Base-by-base conservation (phyloP, 2,797 vertebrate genomes). In the Amblyopsis hoosieri region DNA sequence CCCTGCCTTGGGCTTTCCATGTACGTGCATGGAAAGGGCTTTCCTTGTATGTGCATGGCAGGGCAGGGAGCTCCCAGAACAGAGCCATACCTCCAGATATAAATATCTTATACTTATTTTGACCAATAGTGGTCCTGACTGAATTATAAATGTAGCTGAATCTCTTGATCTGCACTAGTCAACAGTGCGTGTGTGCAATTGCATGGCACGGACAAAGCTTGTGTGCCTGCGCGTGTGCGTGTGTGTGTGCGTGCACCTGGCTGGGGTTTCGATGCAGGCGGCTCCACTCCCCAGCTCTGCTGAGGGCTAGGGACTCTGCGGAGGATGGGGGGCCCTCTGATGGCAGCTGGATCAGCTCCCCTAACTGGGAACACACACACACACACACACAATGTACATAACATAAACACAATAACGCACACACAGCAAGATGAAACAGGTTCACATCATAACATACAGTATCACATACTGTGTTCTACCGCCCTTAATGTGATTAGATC, bases 311-410 rank as follows among this genome's bases (percentile, higher is more conserved):
- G 67, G 94, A 83, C 0, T 90, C 81, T 2, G 91, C 93, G 49
- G 94, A 91, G 12, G 94, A 82, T 3, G 93, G 92, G 4, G 87
- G 85, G 60, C 86, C 93, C 49, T 92, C 85, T 0, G 72, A 82
- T 45, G 92, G 91, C 62, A 94, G 66, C 9, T 87, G 92, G 78
- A 98, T 95, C 80, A 97, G 50, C 60, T 96, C 95, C 70, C 97
- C 95, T 1, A 98, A 94, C 97, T 98, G 81, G 50, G 86, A 88
- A 29, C 42, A 66, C n/a, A 60, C 19, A 49, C 1, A 45, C n/a
- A n/a, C n/a, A n/a, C 45, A 55, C 7, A 59, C 6, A 46, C 8
- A 3, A 12, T 7, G 7, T 62, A 14, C 42, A 47, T 29, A 45
- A 56, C 58, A 51, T 19, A 29, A 29, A 50, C n/a, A 42, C 45